Conservation (phyloP, 92 coral and sea anemone species). For the Ricordea florida region DNA sequence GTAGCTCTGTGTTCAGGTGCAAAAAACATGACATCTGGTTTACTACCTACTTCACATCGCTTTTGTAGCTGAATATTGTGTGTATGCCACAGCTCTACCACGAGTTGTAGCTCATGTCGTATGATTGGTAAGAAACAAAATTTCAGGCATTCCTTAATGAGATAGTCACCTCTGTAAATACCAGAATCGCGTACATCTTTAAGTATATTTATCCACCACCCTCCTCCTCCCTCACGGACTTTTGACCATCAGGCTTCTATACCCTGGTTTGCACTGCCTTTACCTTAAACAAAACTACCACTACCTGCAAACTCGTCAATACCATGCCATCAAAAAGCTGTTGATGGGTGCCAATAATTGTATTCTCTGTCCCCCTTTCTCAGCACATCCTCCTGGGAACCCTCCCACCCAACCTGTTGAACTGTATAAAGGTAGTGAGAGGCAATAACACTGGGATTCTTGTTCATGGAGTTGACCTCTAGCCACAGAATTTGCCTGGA, state of each 20-base stretch:
- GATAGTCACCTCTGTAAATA: conserved; percentile 16
- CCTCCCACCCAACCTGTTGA: conserved; percentile 40
- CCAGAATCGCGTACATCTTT: conserved; percentile 45
- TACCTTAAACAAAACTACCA: conserved; percentile 45
- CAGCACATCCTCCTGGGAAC: conserved; percentile 35
- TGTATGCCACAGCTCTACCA: conserved; percentile 61
- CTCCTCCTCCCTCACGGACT: conserved; percentile 22
- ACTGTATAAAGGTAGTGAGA: conserved; percentile 27
- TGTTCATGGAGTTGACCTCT: conserved; percentile 55
- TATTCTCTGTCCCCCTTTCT: conserved; percentile 51
- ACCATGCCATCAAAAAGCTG: conserved; percentile 43
- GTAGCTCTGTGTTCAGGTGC: no score
- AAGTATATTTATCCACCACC: conserved; percentile 45
- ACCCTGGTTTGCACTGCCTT: conserved; percentile 59
- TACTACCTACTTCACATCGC: background rate
- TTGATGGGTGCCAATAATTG: conserved; percentile 33
- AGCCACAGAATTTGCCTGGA: conserved; percentile 72
- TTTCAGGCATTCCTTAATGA: conserved; percentile 36
- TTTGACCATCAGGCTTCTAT: conserved; percentile 71
- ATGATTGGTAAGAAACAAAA: conserved; percentile 55
- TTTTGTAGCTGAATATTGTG: conserved; percentile 56
- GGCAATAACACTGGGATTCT: conserved; percentile 55
- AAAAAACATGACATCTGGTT: no score
- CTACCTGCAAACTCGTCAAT: conserved; percentile 23
- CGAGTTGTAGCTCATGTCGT: conserved; percentile 42